Evolutionary conservation across 1,140 invertebrate species (phyloP), one percentile per base, ranked within the genome.

Genomic region (Bombus pascuorum): DNA sequence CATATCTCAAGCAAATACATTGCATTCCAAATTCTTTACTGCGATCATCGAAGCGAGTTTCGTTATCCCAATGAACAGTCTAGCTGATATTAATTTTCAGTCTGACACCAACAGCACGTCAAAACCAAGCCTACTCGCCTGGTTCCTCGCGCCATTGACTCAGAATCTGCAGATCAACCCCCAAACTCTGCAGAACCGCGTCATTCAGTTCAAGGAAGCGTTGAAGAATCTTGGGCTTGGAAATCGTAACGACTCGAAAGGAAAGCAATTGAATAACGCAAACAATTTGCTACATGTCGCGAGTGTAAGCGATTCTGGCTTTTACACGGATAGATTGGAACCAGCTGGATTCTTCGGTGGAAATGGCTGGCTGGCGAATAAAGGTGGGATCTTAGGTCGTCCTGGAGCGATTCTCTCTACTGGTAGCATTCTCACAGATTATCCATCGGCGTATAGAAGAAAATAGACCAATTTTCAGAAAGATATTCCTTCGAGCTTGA

Each of bases 331-430:
- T 37, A 85, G 92, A 18, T 44, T 92, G 8, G 92, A 94, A n/a
- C 90, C 91, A 1, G 91, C 88, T n/a, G 93, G 93, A 13, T 90
- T 94, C 78, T 85, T 94, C 34, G 90, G 89, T 25, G 94, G 94
- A 12, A 94, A 94, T 57, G 93, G 93, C 28, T 94, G 93, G 93
- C 91, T 94, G 39, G 89, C 93, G 6, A 94, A 94, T 65, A 94
- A 94, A 68, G 94, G 93, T 2, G 93, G 93, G 18, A 89, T 94
- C 78, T 85, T 94, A 1, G 93, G 93, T 12, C 93, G 92, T 13
- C 93, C 94, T 25, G 94, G 93, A 3, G 92, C 92, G 1, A 91
- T 94, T 88, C 62, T 94, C 0, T 94, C 94, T 0, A 94, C 94
- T 0, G 93, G 94, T 6, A 93, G 92, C 78, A 65, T 94, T 1